Conservation (phyloP, 2,797 vertebrate genomes). For the Tenualosa ilisha region DNA sequence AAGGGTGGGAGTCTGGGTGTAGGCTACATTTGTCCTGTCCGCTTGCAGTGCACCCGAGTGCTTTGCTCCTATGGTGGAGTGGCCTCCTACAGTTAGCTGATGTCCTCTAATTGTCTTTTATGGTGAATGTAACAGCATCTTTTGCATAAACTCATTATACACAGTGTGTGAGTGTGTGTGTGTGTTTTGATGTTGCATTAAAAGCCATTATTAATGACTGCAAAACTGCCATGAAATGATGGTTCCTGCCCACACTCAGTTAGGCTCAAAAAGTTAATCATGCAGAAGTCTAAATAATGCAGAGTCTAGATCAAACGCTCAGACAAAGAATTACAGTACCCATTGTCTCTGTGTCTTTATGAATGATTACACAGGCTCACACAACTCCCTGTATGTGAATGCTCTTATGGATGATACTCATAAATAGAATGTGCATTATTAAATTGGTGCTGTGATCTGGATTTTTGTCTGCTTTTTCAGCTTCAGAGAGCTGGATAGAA, state of each 20-base stretch:
- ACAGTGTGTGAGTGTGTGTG: background rate
- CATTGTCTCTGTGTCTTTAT: background rate
- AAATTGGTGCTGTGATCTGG: background rate
- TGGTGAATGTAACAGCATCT: background rate
- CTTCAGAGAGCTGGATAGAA: background rate
- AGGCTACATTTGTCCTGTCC: background rate
- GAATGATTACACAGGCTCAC: background rate
- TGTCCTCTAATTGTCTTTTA: background rate
- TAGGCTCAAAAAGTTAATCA: background rate
- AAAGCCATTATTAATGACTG: background rate
- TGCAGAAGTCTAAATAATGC: background rate
- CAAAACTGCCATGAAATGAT: slow-evolving; percentile 17
- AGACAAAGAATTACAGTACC: background rate
- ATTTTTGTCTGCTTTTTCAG: background rate
- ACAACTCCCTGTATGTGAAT: background rate
- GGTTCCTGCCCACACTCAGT: background rate
- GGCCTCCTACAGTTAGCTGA: background rate
- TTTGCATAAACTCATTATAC: background rate
- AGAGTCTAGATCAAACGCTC: background rate
- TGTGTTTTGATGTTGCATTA: background rate
- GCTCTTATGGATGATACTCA: background rate
- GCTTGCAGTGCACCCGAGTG: background rate
- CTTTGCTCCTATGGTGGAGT: background rate
- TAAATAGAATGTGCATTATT: slow-evolving; percentile 18
- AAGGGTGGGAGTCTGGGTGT: background rate